phyloP scores from a whole-genome alignment of 1,140 invertebrate species.

The Camponotus pennsylvanicus region DNA sequence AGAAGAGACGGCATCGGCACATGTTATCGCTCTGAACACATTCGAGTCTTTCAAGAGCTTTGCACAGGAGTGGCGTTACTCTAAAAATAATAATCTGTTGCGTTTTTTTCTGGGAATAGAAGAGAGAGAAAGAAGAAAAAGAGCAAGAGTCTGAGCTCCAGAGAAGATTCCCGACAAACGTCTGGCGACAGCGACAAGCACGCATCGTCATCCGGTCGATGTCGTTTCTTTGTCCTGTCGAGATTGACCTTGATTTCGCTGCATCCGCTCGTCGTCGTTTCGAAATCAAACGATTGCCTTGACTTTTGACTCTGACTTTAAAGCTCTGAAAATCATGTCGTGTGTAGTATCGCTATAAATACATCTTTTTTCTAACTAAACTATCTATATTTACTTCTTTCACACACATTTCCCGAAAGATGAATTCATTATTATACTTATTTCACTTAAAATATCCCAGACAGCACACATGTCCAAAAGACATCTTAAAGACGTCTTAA shows the following conservation, averaged over 20 bases:
- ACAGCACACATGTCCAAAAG: no score
- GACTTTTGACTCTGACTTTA: slow-evolving; percentile 5
- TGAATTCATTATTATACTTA: not conserved
- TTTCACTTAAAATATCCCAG: not conserved
- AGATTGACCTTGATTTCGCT: slow-evolving; percentile 43
- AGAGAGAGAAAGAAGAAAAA: not conserved
- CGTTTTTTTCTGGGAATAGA: not conserved
- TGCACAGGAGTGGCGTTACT: slow-evolving; percentile 21
- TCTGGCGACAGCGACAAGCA: slow-evolving; percentile 5
- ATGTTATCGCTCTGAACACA: slow-evolving; percentile 25
- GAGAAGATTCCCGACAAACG: not conserved
- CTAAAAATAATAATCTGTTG: slow-evolving; percentile 58
- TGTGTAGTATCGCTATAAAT: not conserved
- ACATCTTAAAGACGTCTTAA: no score
- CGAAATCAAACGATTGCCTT: not conserved
- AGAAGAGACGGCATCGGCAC: not conserved
- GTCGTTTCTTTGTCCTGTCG: slow-evolving; percentile 37
- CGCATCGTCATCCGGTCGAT: slow-evolving; percentile 17
- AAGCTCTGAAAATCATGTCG: not conserved
- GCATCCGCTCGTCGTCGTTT: not conserved
- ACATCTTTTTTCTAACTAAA: not conserved
- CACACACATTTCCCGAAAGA: not conserved
- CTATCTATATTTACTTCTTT: not conserved
- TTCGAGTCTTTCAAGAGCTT: slow-evolving; percentile 41
- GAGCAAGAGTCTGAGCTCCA: not conserved